Base-by-base conservation (phyloP, 1,140 invertebrate genomes). In the Eueides isabella region DNA sequence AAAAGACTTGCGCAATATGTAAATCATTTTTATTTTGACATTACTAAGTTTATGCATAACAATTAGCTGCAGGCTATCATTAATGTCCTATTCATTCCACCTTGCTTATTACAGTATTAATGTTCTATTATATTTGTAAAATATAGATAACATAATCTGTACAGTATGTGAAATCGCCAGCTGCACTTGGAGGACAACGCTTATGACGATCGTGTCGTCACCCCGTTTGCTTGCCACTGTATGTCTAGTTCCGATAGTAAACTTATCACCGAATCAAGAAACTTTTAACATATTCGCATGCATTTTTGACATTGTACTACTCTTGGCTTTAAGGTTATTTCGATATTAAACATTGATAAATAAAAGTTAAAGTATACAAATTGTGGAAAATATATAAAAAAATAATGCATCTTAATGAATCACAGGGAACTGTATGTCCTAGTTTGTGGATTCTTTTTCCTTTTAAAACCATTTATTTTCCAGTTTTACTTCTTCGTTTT, bases 151-250 rank as follows among this genome's bases (percentile, higher is more conserved):
- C 23, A 41, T 38, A 14, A 28, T 41, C 12, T 66, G 41, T 69
- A 30, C 80, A 92, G 90, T 87, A 67, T 90, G 88, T 75, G 90
- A 92, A 77, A 86, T 92, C 30, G 80, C 89, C 44, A 91, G 90
- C 67, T 90, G 87, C 72, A 66, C 44, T 29, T 91, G 89, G 90
- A 83, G 90, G 6, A 82, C 85, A 2, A 55, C 72, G 33, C 68
- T 92, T 14, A 80, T 73, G n/a, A 33, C 76, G 14, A 80, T 90
- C 4, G 86, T 85, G 23, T 77, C 82, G 5, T 67, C 68, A 5
- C 88, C 88, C 19, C 79, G 84, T n/a, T 41, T 90, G n/a, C 62
- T 90, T 0, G 74, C 82, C 0, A 44, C 71, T 1, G 67, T 85
- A 5, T 88, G 73, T 66, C 67, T 78, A 64, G 80, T 90, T 19